Base-by-base conservation (phyloP, 2,888 invertebrate species). In the Electrophaes corylata region DNA sequence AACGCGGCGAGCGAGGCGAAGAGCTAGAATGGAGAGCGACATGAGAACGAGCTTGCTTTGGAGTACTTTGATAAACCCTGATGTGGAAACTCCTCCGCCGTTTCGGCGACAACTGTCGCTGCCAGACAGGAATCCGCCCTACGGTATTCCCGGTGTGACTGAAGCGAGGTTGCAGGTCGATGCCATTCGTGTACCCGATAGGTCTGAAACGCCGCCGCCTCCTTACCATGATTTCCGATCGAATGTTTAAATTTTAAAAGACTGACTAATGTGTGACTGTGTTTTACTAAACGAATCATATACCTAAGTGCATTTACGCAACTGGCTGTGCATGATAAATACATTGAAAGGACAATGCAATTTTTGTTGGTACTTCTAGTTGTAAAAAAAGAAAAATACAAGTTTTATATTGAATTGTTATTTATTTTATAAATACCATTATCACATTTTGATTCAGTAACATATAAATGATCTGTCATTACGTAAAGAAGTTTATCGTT, bases 191-290 rank as follows among this genome's bases (percentile, higher is more conserved):
- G 40, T 83, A 6, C 84, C 84, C 0, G 72, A 76, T 60, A 71
- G 88, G 48, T 66, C 82, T 5, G 92, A 92, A 63, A 92, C 92
- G 0, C 92, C 92, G 0, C 92, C 92, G 0, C 92, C 92, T 1
- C 88, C 92, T 0, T 92, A 92, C 62, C 75, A 83, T 48, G 90
- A 91, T 56, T 88, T 87, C 65, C 79, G 85, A 43, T 71, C 83
- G 19, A 84, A 81, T 62, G 70, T 83, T 63, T 84, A 62, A 65
- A 45, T 19, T 23, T 16, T 14, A 35, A 6, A 37, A 46, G 33
- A 20, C 12, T n/a, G 19, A 33, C 2, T 35, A n/a, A 10, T 31
- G 8, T 26, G 26, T 1, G 6, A 29, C n/a, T 14, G 14, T 16
- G 20, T 45, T 19, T 26, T 6, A 29, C 2, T 41, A 31, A 6